Evolutionary conservation across 2,797 vertebrate species (phyloP).

Genomic region (Scolopax rusticola): DNA sequence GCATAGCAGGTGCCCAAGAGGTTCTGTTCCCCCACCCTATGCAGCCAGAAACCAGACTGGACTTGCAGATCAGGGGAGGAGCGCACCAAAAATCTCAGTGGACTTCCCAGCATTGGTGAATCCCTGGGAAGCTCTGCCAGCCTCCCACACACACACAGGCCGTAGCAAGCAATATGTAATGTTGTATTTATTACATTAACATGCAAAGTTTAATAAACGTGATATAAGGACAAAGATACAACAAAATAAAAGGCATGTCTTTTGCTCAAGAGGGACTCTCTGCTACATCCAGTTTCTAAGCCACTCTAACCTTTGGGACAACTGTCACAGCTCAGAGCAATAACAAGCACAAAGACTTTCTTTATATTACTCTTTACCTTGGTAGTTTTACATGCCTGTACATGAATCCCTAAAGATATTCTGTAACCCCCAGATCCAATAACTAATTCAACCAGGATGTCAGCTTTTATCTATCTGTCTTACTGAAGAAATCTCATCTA

Average conservation of each 20-base stretch:
- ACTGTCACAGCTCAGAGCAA: background rate
- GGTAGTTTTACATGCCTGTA: background rate
- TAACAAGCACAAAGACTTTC: background rate
- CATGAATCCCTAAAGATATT: background rate
- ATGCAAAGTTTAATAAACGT: background rate
- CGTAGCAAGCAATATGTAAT: background rate
- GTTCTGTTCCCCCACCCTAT: background rate
- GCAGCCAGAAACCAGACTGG: background rate
- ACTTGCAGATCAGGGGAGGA: background rate
- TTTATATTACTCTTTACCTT: background rate
- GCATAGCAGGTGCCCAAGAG: accelerated
- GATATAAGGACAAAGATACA: background rate
- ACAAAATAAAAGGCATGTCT: background rate
- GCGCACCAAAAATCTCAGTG: background rate
- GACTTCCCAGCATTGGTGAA: background rate
- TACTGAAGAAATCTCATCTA: background rate
- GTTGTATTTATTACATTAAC: accelerated
- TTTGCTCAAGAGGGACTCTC: background rate
- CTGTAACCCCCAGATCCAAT: background rate
- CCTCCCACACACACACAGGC: background rate
- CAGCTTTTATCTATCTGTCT: background rate
- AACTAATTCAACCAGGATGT: background rate
- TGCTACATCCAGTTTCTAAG: background rate
- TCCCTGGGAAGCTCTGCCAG: background rate
- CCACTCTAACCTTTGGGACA: background rate